These are phyloP conservation scores for Orthosia gothica DNA, from an alignment of 2,888 invertebrate genomes.

Conservation along the genomic window DNA sequence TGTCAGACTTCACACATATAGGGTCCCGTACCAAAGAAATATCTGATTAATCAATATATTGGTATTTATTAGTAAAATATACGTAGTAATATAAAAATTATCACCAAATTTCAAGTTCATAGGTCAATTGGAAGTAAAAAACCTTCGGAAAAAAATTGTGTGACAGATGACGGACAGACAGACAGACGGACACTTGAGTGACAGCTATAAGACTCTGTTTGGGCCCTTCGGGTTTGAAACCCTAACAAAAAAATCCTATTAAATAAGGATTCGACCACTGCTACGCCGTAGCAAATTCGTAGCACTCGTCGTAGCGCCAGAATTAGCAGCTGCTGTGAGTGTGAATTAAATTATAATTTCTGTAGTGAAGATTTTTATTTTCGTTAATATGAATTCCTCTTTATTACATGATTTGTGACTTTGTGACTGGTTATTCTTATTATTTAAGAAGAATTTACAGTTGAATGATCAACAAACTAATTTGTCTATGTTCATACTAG, in stretches of 20 bases:
- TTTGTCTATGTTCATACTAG: neutral
- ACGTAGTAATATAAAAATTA: too few species aligned
- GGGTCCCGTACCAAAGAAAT: too few species aligned
- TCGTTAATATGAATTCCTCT: neutral
- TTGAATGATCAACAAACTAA: neutral
- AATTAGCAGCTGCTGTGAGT: slow-evolving; percentile 13
- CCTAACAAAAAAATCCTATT: neutral
- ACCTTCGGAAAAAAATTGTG: too few species aligned
- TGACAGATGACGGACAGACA: too few species aligned
- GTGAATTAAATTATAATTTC: slow-evolving; percentile 10
- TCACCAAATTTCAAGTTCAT: too few species aligned
- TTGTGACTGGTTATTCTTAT: neutral
- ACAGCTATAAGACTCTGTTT: too few species aligned
- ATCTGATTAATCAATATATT: too few species aligned
- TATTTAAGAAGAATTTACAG: neutral
- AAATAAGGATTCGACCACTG: slow-evolving; percentile 7
- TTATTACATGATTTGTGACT: neutral
- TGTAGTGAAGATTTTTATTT: slow-evolving; percentile 10
- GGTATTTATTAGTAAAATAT: too few species aligned
- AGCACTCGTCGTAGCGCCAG: slow-evolving; percentile 61
- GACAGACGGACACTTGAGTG: too few species aligned
- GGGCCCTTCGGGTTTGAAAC: too few species aligned
- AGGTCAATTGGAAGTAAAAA: too few species aligned
- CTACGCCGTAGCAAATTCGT: slow-evolving; percentile 65
- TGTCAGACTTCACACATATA: too few species aligned